Percentiles rank a stretch among this genome's conserved stretches.
These are phyloP conservation scores for Drosophila nigrodunni DNA, from an alignment of 1,140 invertebrate species.

Conservation along the genomic window DNA sequence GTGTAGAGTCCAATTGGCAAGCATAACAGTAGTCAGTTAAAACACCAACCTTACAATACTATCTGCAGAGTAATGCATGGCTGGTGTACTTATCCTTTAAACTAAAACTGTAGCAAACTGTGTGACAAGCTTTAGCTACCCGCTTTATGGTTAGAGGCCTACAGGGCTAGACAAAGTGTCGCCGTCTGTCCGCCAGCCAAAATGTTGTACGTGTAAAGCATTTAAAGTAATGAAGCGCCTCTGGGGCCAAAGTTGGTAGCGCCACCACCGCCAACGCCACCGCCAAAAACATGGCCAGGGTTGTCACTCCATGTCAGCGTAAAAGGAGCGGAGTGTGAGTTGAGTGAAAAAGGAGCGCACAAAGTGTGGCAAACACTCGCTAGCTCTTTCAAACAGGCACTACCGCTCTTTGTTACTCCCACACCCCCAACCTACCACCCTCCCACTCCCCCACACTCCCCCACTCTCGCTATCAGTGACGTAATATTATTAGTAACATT, in stretches of 20 bases:
- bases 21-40: too few species aligned
- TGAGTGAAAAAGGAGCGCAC: neutral
- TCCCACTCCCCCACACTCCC: neutral
- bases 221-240: constrained; percentile 78
- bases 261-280: neutral
- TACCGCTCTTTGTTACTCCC: neutral
- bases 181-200: constrained; percentile 53
- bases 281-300: neutral
- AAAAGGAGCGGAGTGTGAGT: neutral
- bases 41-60: too few species aligned
- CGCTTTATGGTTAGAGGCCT: neutral
- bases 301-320: constrained; percentile 23
- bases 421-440: too few species aligned
- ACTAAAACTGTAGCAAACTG: neutral
- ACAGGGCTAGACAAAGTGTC: constrained; percentile 50
- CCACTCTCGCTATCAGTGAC: neutral
- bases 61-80: too few species aligned
- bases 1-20: too few species aligned
- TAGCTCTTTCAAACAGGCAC: neutral
- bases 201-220: constrained; percentile 79
- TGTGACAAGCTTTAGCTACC: neutral
- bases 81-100: too few species aligned
- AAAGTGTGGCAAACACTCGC: constrained; percentile 1
- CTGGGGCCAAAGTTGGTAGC: constrained; percentile 13
- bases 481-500: constrained; percentile 65